Evolutionary conservation across 2,797 vertebrate species (phyloP).

Genomic region (Pristis pectinata): DNA sequence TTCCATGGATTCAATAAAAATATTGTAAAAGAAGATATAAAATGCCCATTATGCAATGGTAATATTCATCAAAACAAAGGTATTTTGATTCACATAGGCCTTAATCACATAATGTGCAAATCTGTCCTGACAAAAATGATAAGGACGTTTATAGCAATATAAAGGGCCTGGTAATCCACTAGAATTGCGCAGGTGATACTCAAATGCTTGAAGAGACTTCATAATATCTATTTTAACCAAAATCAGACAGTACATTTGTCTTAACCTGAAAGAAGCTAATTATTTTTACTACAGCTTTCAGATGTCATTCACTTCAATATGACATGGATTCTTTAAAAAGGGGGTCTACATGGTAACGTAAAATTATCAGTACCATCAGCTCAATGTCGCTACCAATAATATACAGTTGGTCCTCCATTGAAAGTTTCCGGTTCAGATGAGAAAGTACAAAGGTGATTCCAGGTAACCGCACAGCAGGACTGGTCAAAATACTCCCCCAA

Average conservation of each 20-base stretch:
- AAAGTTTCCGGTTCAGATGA: constrained; percentile 92
- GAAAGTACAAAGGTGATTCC: constrained; percentile 90
- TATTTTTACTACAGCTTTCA: neutral
- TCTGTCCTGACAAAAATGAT: neutral
- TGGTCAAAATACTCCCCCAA: constrained; percentile 97
- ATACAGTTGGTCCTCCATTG: constrained; percentile 98
- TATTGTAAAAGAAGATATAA: too few species aligned
- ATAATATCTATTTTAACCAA: neutral
- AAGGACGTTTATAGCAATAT: neutral
- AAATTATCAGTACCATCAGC: constrained; percentile 75
- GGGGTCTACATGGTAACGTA: neutral
- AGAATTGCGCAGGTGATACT: neutral
- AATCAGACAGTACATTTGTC: neutral
- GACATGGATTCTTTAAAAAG: neutral
- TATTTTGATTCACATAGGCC: neutral
- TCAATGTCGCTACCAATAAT: constrained; percentile 97
- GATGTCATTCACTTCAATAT: neutral
- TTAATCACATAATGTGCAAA: neutral
- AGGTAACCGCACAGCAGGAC: constrained; percentile 87
- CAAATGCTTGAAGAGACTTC: neutral
- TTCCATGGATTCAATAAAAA: too few species aligned
- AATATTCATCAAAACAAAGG: neutral
- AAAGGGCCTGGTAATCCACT: neutral
- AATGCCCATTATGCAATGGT: neutral
- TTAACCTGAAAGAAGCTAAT: neutral